phyloP scores from a whole-genome alignment of 2,888 invertebrate genomes.

The Brachylomia viminalis region DNA sequence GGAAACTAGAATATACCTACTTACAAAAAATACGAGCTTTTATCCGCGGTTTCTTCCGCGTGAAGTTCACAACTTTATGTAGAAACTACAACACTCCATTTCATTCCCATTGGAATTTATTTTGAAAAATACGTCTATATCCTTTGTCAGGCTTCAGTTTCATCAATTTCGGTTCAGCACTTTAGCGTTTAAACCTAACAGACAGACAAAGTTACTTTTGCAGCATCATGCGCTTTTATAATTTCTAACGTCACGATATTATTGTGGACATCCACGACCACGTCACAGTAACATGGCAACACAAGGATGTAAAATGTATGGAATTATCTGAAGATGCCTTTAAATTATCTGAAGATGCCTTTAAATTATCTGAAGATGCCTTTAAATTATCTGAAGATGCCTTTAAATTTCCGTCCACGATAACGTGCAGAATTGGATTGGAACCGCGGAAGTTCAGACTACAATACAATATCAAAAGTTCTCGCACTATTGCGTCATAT shows the following conservation, averaged over 20 bases:
- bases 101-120: background rate
- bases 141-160: background rate
- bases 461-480: constrained; percentile 5
- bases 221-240: background rate
- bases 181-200: background rate
- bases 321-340: background rate
- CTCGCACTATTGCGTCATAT: constrained; percentile 47
- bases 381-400: background rate
- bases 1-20: background rate
- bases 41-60: too few relatives aligned
- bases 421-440: background rate
- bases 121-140: too few relatives aligned
- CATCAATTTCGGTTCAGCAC: background rate
- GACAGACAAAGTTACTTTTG: background rate
- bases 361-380: background rate
- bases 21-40: background rate
- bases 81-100: background rate
- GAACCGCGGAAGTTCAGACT: background rate
- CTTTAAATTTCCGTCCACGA: background rate
- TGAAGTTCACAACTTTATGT: background rate
- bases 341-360: background rate
- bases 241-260: background rate
- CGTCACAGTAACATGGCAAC: background rate
- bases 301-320: background rate
- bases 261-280: background rate